Evolutionary conservation across 2,113 vertebrate genomes (phyloP).

Genomic region (Barnardius zonarius): DNA sequence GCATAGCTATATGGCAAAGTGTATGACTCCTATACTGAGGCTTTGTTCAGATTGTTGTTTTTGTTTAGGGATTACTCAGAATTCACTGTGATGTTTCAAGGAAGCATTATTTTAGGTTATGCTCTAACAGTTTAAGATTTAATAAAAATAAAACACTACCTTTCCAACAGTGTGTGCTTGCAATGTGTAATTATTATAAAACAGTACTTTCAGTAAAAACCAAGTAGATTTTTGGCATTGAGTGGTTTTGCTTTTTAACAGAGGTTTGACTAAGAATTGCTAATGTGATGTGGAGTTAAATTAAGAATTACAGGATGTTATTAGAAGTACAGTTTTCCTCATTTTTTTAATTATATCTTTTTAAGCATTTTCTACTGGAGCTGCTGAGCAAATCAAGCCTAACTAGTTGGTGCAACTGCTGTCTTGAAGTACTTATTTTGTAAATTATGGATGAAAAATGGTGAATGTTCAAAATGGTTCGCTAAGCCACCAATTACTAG

Average conservation of each 20-base stretch:
- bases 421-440: neutral
- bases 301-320: neutral
- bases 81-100: neutral
- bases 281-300: neutral
- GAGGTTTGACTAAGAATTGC: neutral
- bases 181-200: neutral
- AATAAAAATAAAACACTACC: neutral
- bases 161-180: neutral
- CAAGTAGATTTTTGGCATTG: neutral
- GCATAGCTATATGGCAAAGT: neutral
- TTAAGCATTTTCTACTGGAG: neutral
- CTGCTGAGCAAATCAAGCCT: neutral
- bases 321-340: neutral
- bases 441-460: neutral
- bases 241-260: neutral
- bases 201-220: neutral
- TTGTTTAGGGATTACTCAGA: neutral
- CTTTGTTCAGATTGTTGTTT: neutral
- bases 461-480: neutral
- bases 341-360: conserved; percentile 10
- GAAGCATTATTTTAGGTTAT: neutral
- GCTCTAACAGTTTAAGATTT: neutral
- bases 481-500: neutral
- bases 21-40: neutral
- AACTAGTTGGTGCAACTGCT: neutral